Conservation (phyloP, 2,797 vertebrate species). For the Poecilia picta region DNA sequence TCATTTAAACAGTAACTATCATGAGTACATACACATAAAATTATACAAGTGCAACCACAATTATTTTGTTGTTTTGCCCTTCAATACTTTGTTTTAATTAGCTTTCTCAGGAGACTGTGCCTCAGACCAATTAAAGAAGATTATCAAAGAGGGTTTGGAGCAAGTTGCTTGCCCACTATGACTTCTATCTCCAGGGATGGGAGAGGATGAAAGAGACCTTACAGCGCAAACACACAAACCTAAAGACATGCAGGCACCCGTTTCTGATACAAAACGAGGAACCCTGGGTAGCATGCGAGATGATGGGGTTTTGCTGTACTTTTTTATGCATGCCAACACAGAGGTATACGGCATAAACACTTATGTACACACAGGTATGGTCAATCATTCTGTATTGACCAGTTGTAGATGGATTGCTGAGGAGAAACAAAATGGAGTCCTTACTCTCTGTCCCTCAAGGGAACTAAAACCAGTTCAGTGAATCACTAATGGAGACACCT, state of each 20-base stretch:
- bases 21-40: slow-evolving; percentile 16
- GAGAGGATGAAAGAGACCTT: slow-evolving; percentile 74
- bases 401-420: slow-evolving; percentile 66
- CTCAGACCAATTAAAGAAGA: slow-evolving; percentile 79
- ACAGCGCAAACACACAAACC: slow-evolving; percentile 12
- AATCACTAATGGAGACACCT: slow-evolving; percentile 76
- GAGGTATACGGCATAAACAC: slow-evolving; percentile 22
- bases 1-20: slow-evolving; percentile 22
- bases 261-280: slow-evolving; percentile 40
- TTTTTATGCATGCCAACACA: slow-evolving; percentile 24
- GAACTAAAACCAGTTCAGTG: slow-evolving; percentile 67
- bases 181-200: slow-evolving; percentile 65
- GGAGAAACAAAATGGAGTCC: slow-evolving; percentile 59
- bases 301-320: slow-evolving; percentile 21
- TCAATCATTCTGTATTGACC: slow-evolving; percentile 72
- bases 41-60: slow-evolving; percentile 35
- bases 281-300: slow-evolving; percentile 1
- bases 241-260: slow-evolving; percentile 30
- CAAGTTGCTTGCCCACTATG: slow-evolving; percentile 72
- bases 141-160: slow-evolving; percentile 80
- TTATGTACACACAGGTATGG: slow-evolving; percentile 29
- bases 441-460: slow-evolving; percentile 68
- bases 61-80: slow-evolving; percentile 73
- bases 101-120: slow-evolving; percentile 76
- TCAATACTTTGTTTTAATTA: slow-evolving; percentile 84